Percentiles rank a stretch among this genome's conserved stretches.
phyloP scores from a whole-genome alignment of 64 coral and sea anemone species.

The Pocillopora damicornis region DNA sequence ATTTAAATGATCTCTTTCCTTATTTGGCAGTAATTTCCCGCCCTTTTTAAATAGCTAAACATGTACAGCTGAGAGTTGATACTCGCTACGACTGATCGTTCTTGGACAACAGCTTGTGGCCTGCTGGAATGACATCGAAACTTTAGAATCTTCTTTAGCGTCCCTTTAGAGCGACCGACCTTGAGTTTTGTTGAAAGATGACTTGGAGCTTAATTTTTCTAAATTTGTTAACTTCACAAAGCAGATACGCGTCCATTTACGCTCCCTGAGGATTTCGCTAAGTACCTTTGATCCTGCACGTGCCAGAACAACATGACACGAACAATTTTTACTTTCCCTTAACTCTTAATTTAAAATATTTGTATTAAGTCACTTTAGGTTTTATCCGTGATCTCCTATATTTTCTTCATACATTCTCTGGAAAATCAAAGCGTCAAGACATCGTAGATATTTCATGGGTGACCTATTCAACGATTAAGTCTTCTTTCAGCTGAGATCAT shows the following conservation, averaged over 20 bases:
- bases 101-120: background rate
- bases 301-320: constrained; percentile 1
- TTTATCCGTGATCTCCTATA: background rate
- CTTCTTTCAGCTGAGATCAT: too few species aligned
- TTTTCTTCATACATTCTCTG: background rate
- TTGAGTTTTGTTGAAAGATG: background rate
- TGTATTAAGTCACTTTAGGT: background rate
- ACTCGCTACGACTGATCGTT: background rate
- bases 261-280: constrained; percentile 23
- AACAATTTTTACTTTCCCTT: background rate
- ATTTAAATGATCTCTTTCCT: constrained; percentile 67
- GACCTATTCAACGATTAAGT: background rate
- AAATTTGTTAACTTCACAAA: background rate
- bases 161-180: background rate
- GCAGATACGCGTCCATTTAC: constrained; percentile 12
- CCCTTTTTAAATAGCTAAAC: constrained; percentile 50
- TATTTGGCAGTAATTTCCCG: constrained; percentile 89
- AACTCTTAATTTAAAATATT: background rate
- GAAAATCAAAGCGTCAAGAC: background rate
- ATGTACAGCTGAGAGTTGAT: constrained; percentile 31
- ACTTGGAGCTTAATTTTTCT: background rate
- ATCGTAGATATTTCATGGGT: background rate
- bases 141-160: background rate
- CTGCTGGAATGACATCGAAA: background rate
- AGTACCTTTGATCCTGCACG: constrained; percentile 20